phyloP scores from a whole-genome alignment of 2,113 vertebrate species.

The Limanda limanda region DNA sequence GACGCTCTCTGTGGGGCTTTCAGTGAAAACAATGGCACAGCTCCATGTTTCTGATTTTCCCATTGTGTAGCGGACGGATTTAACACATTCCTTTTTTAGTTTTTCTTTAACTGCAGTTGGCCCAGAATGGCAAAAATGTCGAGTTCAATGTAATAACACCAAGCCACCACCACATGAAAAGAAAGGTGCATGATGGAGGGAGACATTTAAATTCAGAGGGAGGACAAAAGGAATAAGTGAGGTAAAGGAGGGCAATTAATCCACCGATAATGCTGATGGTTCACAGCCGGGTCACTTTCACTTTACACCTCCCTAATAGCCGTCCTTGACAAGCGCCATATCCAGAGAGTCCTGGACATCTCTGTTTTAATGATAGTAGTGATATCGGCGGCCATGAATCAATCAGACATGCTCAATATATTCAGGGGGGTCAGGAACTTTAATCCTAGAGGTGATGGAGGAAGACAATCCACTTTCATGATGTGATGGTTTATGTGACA shows the following conservation, averaged over 20 bases:
- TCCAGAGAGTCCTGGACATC: slow-evolving; percentile 41
- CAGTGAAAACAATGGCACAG: slow-evolving; percentile 58
- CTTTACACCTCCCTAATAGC: slow-evolving; percentile 47
- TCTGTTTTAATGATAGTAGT: slow-evolving; percentile 47
- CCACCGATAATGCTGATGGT: slow-evolving; percentile 63
- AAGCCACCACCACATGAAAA: slow-evolving; percentile 7
- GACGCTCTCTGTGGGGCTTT: slow-evolving; percentile 33
- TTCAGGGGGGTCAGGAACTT: slow-evolving; percentile 28
- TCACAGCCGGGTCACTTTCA: slow-evolving; percentile 62
- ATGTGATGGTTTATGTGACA: slow-evolving; percentile 23
- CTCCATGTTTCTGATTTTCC: slow-evolving; percentile 42
- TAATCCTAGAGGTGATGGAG: slow-evolving; percentile 6
- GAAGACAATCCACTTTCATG: slow-evolving; percentile 52
- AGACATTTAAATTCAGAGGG: slow-evolving; percentile 46
- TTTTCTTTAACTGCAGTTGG: slow-evolving; percentile 20
- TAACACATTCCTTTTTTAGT: slow-evolving; percentile 40
- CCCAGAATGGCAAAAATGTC: not conserved
- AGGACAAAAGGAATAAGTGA: slow-evolving; percentile 5
- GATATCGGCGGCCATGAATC: slow-evolving; percentile 66
- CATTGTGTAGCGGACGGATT: slow-evolving; percentile 45
- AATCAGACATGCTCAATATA: slow-evolving; percentile 52
- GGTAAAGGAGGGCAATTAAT: slow-evolving; percentile 56
- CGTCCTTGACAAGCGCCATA: slow-evolving; percentile 63
- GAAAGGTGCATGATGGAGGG: not conserved
- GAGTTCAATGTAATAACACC: not conserved